A percentile compares a stretch with the other conserved stretches of the same genome.
Evolutionary conservation across 2,888 invertebrate genomes (phyloP).

Genomic region (Nezara viridula): DNA sequence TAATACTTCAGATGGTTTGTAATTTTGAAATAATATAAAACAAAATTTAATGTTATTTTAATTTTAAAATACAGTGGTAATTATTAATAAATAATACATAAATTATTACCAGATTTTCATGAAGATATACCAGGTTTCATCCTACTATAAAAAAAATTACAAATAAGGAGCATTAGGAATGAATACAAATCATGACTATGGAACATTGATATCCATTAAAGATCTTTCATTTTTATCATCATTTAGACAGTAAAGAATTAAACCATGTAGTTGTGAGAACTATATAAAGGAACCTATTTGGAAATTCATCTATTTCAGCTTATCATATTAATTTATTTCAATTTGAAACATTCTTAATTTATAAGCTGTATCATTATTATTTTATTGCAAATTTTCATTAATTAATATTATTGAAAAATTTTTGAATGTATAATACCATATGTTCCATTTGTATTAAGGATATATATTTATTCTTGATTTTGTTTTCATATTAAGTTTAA

Average conservation of each 20-base stretch:
- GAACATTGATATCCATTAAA: background rate
- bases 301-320: background rate
- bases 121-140: background rate
- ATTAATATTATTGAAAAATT: background rate
- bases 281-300: background rate
- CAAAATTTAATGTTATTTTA: background rate
- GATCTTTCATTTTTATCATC: background rate
- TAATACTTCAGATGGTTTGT: background rate
- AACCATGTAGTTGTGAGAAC: background rate
- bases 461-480: slow-evolving; percentile 24
- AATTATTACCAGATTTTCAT: background rate
- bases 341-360: background rate
- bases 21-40: background rate
- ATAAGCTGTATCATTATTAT: background rate
- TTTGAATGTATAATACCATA: background rate
- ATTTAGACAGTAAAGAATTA: background rate
- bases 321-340: background rate
- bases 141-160: background rate
- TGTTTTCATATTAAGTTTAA: background rate
- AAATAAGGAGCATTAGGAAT: background rate
- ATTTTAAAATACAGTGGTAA: background rate
- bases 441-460: slow-evolving; percentile 34
- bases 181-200: background rate
- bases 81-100: background rate
- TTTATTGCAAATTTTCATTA: background rate